A percentile compares a stretch with the other conserved stretches of the same genome.
These are phyloP conservation scores for Trichogramma evanescens DNA, from an alignment of 2,888 invertebrate species.

Conservation along the genomic window DNA sequence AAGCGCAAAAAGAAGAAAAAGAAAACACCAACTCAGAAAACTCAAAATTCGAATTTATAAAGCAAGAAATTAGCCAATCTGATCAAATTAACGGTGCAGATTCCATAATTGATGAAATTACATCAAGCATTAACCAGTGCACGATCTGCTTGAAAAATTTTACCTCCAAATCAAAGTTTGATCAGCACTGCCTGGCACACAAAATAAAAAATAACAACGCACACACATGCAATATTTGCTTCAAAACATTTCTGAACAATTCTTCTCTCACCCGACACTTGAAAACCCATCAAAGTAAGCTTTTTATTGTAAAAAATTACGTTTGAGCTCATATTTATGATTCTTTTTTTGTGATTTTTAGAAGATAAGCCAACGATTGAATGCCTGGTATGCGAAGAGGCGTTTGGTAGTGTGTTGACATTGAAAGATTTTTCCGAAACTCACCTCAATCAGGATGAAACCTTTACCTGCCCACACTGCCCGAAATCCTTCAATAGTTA, in stretches of 20 bases:
- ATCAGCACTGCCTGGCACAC: slow-evolving; percentile 62
- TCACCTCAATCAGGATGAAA: slow-evolving; percentile 57
- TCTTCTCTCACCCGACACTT: slow-evolving; percentile 66
- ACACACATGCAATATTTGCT: slow-evolving; percentile 59
- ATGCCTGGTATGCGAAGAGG: slow-evolving; percentile 66
- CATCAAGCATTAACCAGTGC: slow-evolving; percentile 52
- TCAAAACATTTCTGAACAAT: slow-evolving; percentile 63
- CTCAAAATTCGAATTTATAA: slow-evolving; percentile 19
- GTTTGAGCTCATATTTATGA: background rate
- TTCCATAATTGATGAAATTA: slow-evolving; percentile 15
- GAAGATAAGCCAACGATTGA: slow-evolving; percentile 59
- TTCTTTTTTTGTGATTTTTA: slow-evolving; percentile 22
- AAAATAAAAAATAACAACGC: slow-evolving; percentile 64
- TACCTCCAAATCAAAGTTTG: slow-evolving; percentile 55
- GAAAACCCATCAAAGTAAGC: slow-evolving; percentile 58
- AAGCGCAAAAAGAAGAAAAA: slow-evolving; percentile 11
- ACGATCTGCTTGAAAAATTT: slow-evolving; percentile 61
- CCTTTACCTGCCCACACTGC: slow-evolving; percentile 65
- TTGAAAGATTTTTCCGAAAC: slow-evolving; percentile 61
- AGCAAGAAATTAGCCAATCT: slow-evolving; percentile 21
- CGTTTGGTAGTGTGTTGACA: slow-evolving; percentile 59
- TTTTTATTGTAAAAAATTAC: slow-evolving; percentile 8
- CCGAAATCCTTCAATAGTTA: slow-evolving; percentile 58
- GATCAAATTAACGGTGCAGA: slow-evolving; percentile 15
- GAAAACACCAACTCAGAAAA: slow-evolving; percentile 14